Conservation (phyloP, 2,113 vertebrate genomes). For the Geococcyx californianus region DNA sequence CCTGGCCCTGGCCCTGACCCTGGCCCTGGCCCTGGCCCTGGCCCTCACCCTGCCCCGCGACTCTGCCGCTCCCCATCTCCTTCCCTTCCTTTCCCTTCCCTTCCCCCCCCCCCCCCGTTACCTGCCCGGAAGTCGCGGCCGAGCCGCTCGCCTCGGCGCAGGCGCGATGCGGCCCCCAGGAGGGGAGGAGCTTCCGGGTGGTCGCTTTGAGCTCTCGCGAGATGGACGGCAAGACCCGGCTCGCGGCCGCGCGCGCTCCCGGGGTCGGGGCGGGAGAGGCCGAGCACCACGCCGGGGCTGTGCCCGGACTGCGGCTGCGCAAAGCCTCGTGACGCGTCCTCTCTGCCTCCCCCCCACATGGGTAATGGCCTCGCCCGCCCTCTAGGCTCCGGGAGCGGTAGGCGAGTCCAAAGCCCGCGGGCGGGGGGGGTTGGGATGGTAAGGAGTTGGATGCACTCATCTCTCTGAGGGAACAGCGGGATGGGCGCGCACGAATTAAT, state of each 20-base stretch:
- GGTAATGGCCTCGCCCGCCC: background rate
- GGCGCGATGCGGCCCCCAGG: background rate
- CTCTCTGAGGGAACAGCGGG: background rate
- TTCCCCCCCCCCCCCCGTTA: background rate
- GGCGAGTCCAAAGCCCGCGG: background rate
- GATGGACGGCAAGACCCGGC: no score
- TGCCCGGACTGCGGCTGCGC: background rate
- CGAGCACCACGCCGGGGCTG: background rate
- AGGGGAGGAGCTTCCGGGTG: background rate
- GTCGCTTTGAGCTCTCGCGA: background rate
- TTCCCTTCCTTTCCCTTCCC: background rate
- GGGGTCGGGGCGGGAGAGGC: background rate
- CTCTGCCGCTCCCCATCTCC: background rate
- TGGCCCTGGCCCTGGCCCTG: background rate
- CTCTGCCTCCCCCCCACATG: rapidly evolving
- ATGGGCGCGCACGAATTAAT: no score
- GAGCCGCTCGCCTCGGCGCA: background rate
- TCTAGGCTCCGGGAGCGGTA: background rate
- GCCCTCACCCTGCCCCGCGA: background rate
- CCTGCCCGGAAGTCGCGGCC: conserved; percentile 13
- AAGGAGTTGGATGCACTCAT: rapidly evolving
- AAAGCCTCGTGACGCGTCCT: background rate
- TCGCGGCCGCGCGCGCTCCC: background rate
- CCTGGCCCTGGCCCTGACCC: no score
- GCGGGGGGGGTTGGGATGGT: rapidly evolving